Evolutionary conservation across 1,140 invertebrate species (phyloP), one percentile per base, ranked within the genome.

Genomic region (Ectropis grisescens): DNA sequence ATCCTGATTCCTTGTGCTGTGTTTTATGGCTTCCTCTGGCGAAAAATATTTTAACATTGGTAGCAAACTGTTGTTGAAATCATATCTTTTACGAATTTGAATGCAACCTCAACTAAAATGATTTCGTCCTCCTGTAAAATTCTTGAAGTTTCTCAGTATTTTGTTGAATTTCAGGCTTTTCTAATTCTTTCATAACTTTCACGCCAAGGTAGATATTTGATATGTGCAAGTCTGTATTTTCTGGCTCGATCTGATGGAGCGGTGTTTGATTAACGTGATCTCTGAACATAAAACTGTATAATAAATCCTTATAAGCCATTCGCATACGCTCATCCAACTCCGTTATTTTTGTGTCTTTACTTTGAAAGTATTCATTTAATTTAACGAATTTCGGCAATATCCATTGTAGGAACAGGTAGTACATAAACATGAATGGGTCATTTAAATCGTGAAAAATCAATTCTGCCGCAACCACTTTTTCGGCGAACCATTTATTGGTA

Each of bases 401-500:
- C 34, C 34, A 36, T 9, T 12, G 10, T 22, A 36, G n/a, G 6
- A 36, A 36, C 10, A 27, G 26, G 10, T 10, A 29, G 14, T 36
- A 36, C 2, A 12, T 9, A n/a, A 29, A 29, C 6, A 36, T 29
- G 5, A 36, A 14, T 1, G n/a, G 26, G 13, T 36, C 34, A 13
- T 36, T 36, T 1, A 36, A 19, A 9, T 19, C 16, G 8, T 8
- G 8, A 24, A 6, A 11, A 11, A 19, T 36, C 24, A 22, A 29
- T 29, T n/a, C 14, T 1, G 9, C 14, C n/a, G 26, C 26, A 29
- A 24, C 19, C 10, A 8, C 8, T 2, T 12, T 16, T 24, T 33
- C 32, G 10, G 23, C 32, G 24, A 33, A 25, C 37, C 24, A 40
- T 29, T 33, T 25, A 16, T 15, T 8, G 13, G 22, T 13, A 33